Evolutionary conservation across 2,797 vertebrate genomes (phyloP).

Genomic region (Varecia variegata): DNA sequence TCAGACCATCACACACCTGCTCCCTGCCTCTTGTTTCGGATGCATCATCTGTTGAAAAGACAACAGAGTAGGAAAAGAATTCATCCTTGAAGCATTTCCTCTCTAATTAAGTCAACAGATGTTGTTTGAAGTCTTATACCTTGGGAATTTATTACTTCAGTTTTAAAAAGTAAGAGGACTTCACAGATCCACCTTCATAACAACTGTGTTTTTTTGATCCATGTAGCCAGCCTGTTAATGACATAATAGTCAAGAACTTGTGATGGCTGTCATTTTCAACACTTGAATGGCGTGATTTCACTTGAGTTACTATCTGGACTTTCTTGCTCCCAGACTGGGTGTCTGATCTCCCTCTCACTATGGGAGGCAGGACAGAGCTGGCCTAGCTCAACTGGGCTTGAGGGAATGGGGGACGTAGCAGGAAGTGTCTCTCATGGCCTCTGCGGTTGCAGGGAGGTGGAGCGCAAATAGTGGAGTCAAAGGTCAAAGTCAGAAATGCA

Average conservation of each 20-base stretch:
- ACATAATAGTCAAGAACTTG: constrained; percentile 13
- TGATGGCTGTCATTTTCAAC: constrained; percentile 29
- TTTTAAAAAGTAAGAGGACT: constrained; percentile 48
- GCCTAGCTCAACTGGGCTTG: neutral
- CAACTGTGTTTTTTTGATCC: neutral
- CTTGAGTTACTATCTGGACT: neutral
- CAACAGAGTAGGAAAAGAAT: constrained; percentile 53
- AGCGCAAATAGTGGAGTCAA: neutral
- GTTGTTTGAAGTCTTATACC: constrained; percentile 54
- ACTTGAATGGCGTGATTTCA: constrained; percentile 14
- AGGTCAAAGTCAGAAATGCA: neutral
- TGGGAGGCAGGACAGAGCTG: neutral
- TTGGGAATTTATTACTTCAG: constrained; percentile 57
- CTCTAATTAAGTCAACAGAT: constrained; percentile 70
- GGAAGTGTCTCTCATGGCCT: neutral
- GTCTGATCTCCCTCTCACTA: neutral
- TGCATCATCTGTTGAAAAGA: constrained; percentile 62
- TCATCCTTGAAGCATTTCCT: constrained; percentile 69
- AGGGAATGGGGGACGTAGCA: neutral
- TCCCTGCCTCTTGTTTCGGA: constrained; percentile 59
- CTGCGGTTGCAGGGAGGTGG: neutral
- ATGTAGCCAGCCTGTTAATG: neutral
- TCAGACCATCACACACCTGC: constrained; percentile 58
- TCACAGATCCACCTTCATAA: constrained; percentile 1
- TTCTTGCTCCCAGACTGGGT: neutral